Evolutionary conservation across 1,140 invertebrate genomes (phyloP), one percentile per base, ranked within the genome.

Genomic region (Pseudobourletiella spinata): DNA sequence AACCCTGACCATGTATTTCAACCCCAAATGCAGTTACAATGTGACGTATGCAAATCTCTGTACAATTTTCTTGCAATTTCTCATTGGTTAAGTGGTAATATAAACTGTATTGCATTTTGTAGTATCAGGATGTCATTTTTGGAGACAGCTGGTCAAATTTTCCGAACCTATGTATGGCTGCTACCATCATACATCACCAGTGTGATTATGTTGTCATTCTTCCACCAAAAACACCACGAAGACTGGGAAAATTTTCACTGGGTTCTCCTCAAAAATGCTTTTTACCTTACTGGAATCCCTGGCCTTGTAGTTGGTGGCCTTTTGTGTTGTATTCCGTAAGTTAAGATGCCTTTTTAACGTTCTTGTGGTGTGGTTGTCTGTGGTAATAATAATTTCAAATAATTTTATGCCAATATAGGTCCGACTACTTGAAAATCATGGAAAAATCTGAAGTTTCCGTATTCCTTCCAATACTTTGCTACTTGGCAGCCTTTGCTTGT

Each of bases 171-270:
- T 54, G 22, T 57, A 14, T 22, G 48, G 4, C 50, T 69, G 1
- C n/a, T 69, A 14, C 68, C 68, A 2, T 48, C 62, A 1, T 67
- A 64, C 28, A 61, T 67, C 29, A 54, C 59, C 3, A 65, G 62
- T 61, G 58, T 68, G 28, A 25, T 68, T 28, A 30, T 68, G 2
- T 54, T 68, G 55, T 35, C 55, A 18, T 25, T 69, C 3, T 64
- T 50, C 55, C 64, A 61, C 50, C 64, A 64, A 48, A 18, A 62
- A 4, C 15, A 56, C 24, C 28, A 26, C 1, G 24, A 44, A 0
- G 32, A 61, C 0, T 69, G 67, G 67, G 22, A 22, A 15, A 66
- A 59, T 63, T 66, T 69, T 30, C 67, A 66, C 63, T 14, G 54
- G 0, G 11, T 69, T n/a, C 57, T 69, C 15, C 28, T 69, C 16